Evolutionary conservation across 1,140 invertebrate genomes (phyloP).

Genomic region (Araneus ventricosus): DNA sequence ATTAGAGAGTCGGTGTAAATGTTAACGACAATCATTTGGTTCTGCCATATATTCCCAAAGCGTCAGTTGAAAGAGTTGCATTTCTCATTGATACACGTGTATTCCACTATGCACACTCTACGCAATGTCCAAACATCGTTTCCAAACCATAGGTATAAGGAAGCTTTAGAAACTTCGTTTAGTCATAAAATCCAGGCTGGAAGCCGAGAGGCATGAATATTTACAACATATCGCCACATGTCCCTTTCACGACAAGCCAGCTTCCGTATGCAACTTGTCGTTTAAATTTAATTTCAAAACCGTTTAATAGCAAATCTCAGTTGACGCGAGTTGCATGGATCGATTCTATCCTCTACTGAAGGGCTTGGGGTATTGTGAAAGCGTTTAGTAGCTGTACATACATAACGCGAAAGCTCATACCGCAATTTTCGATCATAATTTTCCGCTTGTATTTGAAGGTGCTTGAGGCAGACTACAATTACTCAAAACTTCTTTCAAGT

Average conservation of each 20-base stretch:
- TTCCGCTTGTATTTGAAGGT: too few relatives aligned
- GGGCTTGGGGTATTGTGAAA: neutral
- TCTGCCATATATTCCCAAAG: neutral
- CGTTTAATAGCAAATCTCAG: conserved; percentile 20
- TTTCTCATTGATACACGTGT: neutral
- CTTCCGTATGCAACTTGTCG: neutral
- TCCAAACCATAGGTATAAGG: neutral
- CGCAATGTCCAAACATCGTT: neutral
- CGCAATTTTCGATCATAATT: too few relatives aligned
- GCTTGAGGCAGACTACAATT: neutral
- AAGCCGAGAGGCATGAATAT: neutral
- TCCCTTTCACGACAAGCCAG: neutral
- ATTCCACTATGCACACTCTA: too few relatives aligned
- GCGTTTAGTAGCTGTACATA: neutral
- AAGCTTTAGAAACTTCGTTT: neutral
- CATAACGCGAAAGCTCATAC: neutral
- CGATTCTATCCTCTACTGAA: neutral
- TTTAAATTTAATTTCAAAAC: neutral
- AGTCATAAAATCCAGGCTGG: neutral
- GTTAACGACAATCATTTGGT: neutral
- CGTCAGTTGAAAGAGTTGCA: neutral
- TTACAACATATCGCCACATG: neutral
- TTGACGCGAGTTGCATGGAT: neutral
- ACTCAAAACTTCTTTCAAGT: neutral
- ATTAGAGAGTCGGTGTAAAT: neutral